Percentiles rank a stretch among this genome's conserved stretches.
These are phyloP conservation scores for Halichondria panicea DNA, from an alignment of 37 sponge, comb jelly and placozoan genomes.

Conservation along the genomic window DNA sequence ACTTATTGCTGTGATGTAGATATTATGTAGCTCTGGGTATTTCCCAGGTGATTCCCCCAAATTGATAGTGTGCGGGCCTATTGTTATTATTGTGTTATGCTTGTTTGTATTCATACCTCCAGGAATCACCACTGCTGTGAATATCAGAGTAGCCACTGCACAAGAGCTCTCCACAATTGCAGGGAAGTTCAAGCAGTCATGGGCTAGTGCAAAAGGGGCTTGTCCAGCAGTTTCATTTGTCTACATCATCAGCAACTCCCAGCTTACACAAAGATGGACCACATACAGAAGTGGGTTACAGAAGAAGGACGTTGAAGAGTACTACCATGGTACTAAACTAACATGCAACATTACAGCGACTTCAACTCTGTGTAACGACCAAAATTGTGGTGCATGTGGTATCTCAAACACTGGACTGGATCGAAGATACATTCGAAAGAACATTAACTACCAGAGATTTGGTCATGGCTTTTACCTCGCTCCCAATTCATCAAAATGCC, in stretches of 20 bases:
- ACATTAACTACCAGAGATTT: constrained; percentile 64
- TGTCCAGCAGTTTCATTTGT: constrained; percentile 33
- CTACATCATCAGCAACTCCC: constrained; percentile 7
- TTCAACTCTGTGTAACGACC: constrained; percentile 37
- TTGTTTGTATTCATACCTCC: no score
- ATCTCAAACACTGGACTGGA: constrained; percentile 59
- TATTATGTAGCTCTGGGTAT: no score
- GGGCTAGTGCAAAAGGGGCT: constrained; percentile 23
- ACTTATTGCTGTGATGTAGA: no score
- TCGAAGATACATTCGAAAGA: constrained; percentile 25
- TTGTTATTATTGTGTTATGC: no score
- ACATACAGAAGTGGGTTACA: constrained; percentile 8
- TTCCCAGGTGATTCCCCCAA: no score
- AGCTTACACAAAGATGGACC: constrained; percentile 12
- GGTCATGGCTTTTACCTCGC: constrained; percentile 83
- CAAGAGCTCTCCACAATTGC: constrained; percentile 1
- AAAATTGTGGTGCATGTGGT: constrained; percentile 70
- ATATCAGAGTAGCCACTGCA: background rate
- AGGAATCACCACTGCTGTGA: no score
- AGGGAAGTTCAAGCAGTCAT: constrained; percentile 16
- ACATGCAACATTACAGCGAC: constrained; percentile 55
- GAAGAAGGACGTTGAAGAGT: constrained; percentile 19
- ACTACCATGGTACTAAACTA: constrained; percentile 77
- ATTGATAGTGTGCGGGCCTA: no score
- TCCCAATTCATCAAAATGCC: constrained; percentile 80